Evolutionary conservation across 2,113 vertebrate genomes (phyloP).

Genomic region (Chionodraco myersi): DNA sequence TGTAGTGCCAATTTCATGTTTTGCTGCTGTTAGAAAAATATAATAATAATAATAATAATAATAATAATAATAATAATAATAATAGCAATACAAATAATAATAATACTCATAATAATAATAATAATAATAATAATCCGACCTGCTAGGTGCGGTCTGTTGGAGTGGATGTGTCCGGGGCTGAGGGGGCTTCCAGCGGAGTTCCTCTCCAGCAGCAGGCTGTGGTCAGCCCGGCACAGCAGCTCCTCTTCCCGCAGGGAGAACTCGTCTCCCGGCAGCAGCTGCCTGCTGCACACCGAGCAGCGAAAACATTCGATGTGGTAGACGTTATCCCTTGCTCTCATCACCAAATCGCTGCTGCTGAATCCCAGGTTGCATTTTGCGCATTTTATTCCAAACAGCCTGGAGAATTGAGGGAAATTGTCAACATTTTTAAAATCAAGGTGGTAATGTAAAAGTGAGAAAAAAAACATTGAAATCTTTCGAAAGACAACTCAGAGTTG

Average conservation of each 20-base stretch:
- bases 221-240: conserved; percentile 91
- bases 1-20: background rate
- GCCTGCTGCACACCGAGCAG: conserved; percentile 93
- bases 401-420: conserved; percentile 61
- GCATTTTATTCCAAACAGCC: conserved; percentile 94
- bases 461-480: conserved; percentile 7
- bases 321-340: conserved; percentile 91
- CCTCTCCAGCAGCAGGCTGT: conserved; percentile 87
- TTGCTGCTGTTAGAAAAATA: background rate
- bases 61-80: conserved; percentile 9
- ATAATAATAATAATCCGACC: conserved; percentile 70
- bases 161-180: conserved; percentile 85
- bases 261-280: conserved; percentile 94
- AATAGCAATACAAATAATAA: background rate
- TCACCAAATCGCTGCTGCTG: conserved; percentile 94
- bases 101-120: background rate
- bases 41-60: background rate
- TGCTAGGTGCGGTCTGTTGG: conserved; percentile 85
- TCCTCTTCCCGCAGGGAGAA: conserved; percentile 93
- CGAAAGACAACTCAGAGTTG: background rate
- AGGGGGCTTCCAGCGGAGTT: conserved; percentile 84
- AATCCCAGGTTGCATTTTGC: conserved; percentile 91
- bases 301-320: conserved; percentile 97
- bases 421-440: background rate
- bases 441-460: too few species aligned